phyloP scores from a whole-genome alignment of 2,113 vertebrate species.

The Struthidea cinerea region DNA sequence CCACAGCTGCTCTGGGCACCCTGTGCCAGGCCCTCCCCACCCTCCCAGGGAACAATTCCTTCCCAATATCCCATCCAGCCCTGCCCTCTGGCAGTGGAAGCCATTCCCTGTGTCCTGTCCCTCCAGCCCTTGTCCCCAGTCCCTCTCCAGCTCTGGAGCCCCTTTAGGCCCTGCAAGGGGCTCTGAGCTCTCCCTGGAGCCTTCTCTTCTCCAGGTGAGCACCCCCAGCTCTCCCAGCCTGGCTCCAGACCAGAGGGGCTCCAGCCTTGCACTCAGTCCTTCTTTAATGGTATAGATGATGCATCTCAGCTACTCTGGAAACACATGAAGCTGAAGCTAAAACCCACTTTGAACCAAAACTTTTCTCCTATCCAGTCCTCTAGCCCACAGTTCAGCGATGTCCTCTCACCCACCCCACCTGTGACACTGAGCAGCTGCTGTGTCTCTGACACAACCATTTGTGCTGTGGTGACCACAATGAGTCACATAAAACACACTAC shows the following conservation, averaged over 20 bases:
- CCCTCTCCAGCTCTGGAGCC: not conserved
- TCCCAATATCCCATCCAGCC: not conserved
- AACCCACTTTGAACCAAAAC: not conserved
- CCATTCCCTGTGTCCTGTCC: not conserved
- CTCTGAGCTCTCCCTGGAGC: not conserved
- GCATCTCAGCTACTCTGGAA: not conserved
- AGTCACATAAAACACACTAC: not conserved
- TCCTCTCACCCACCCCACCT: no score
- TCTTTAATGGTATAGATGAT: not conserved
- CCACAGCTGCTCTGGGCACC: not conserved
- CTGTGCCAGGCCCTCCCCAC: not conserved
- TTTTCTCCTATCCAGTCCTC: not conserved
- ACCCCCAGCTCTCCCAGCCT: not conserved
- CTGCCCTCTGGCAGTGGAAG: not conserved
- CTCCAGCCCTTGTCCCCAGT: not conserved
- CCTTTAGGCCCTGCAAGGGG: not conserved
- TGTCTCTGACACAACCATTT: not conserved
- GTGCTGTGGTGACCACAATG: not conserved
- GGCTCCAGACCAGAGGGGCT: not conserved
- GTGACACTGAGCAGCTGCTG: not conserved
- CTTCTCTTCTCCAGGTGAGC: not conserved
- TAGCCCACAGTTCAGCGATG: not conserved
- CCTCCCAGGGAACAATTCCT: rapidly evolving
- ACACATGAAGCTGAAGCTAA: not conserved
- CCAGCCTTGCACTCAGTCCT: not conserved